Percentiles rank a stretch among this genome's conserved stretches.
Evolutionary conservation across 2,888 invertebrate genomes (phyloP).

Genomic region (Colletes collaris): DNA sequence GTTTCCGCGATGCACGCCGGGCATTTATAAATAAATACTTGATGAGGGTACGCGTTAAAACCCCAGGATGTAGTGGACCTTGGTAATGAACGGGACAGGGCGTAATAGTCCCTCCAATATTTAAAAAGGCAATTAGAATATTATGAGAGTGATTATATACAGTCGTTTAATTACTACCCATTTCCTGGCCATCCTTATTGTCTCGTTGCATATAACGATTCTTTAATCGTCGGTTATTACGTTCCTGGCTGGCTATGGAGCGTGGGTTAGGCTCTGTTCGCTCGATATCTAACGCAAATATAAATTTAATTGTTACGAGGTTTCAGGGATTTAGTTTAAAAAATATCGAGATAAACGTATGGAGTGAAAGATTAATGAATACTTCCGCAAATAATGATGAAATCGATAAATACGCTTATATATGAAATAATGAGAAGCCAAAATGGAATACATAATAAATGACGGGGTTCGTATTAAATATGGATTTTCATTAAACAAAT

Average conservation of each 20-base stretch:
- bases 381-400: neutral
- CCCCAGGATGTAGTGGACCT: neutral
- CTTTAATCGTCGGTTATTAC: too few relatives aligned
- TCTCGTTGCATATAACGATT: too few relatives aligned
- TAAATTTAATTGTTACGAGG: too few relatives aligned
- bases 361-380: conserved; percentile 1
- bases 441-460: conserved; percentile 24
- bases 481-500: conserved; percentile 20
- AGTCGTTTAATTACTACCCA: too few relatives aligned
- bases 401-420: conserved; percentile 5
- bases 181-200: too few relatives aligned
- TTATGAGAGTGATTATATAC: conserved; percentile 6
- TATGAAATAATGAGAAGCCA: neutral
- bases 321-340: too few relatives aligned
- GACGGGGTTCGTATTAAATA: neutral
- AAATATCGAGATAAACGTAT: too few relatives aligned
- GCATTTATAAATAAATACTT: conserved; percentile 27
- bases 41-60: conserved; percentile 21
- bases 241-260: too few relatives aligned
- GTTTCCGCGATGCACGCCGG: neutral
- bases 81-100: conserved; percentile 13
- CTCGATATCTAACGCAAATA: too few relatives aligned
- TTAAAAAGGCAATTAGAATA: conserved; percentile 19
- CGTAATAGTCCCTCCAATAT: conserved; percentile 6
- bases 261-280: too few relatives aligned